phyloP scores from a whole-genome alignment of 2,797 vertebrate species.

The Scyliorhinus canicula region DNA sequence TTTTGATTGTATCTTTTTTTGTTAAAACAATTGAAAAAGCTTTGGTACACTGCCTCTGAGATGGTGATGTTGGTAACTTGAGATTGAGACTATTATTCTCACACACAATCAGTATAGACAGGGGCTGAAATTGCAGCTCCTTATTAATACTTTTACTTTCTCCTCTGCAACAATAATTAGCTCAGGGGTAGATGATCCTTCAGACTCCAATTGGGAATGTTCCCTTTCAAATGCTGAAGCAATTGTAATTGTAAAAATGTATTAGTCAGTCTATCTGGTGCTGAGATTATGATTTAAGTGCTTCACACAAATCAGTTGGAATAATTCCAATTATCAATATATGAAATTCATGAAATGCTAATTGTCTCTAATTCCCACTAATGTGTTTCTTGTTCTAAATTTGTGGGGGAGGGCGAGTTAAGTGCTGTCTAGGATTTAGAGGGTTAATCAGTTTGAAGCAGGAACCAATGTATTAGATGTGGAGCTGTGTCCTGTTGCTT shows the following conservation, averaged over 20 bases:
- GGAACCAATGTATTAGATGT: background rate
- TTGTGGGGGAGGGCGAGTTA: background rate
- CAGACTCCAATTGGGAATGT: background rate
- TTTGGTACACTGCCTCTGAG: background rate
- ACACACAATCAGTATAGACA: background rate
- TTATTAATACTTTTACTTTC: background rate
- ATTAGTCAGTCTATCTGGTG: background rate
- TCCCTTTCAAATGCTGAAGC: background rate
- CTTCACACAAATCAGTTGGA: background rate
- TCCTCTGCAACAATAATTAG: background rate
- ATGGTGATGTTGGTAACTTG: background rate
- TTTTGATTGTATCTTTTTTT: too few species aligned
- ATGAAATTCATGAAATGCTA: background rate
- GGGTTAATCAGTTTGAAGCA: background rate
- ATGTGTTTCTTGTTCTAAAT: background rate
- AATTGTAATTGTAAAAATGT: background rate
- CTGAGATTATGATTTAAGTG: background rate
- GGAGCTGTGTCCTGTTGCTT: conserved; percentile 8
- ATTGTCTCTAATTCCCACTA: background rate
- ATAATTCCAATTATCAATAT: background rate
- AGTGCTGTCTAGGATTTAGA: background rate
- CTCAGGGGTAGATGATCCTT: background rate
- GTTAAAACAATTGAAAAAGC: background rate
- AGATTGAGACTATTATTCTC: background rate
- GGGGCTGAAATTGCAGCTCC: background rate